phyloP scores from a whole-genome alignment of 1,140 invertebrate species.

The Dendrolimus punctatus region DNA sequence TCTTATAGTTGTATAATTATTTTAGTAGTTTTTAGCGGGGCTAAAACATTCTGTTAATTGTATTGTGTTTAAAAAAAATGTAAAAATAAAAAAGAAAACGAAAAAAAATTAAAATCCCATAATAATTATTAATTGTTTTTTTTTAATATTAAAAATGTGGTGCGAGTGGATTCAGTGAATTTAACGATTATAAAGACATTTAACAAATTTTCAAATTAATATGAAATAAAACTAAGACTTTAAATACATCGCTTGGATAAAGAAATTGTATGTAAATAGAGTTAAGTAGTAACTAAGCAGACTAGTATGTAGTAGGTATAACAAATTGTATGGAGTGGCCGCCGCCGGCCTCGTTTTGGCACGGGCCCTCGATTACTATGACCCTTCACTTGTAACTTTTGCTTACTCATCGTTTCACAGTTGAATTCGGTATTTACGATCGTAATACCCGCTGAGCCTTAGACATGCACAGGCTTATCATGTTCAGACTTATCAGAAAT shows the following conservation, averaged over 20 bases:
- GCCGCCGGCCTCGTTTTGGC: slow-evolving; percentile 13
- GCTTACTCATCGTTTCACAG: no score
- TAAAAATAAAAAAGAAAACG: slow-evolving; percentile 29
- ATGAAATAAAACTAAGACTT: slow-evolving; percentile 67
- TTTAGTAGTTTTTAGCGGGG: slow-evolving; percentile 61
- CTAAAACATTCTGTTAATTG: slow-evolving; percentile 53
- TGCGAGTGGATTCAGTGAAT: slow-evolving; percentile 65
- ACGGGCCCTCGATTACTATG: no score
- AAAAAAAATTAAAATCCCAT: slow-evolving; percentile 17
- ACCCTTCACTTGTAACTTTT: no score
- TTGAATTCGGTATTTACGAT: no score
- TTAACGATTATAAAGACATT: slow-evolving; percentile 62
- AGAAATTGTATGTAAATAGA: slow-evolving; percentile 65
- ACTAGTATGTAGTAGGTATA: slow-evolving; percentile 69
- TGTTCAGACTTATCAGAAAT: no score
- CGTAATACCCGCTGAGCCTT: no score
- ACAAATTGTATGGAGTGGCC: slow-evolving; percentile 60
- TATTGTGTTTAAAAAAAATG: slow-evolving; percentile 58
- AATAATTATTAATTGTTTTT: no score
- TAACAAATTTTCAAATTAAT: slow-evolving; percentile 71
- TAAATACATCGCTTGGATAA: slow-evolving; percentile 66
- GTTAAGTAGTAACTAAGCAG: slow-evolving; percentile 60
- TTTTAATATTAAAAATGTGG: slow-evolving; percentile 33
- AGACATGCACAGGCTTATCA: no score
- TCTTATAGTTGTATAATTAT: slow-evolving; percentile 46